phyloP scores from a whole-genome alignment of 2,113 vertebrate species.

The Ginglymostoma cirratum region DNA sequence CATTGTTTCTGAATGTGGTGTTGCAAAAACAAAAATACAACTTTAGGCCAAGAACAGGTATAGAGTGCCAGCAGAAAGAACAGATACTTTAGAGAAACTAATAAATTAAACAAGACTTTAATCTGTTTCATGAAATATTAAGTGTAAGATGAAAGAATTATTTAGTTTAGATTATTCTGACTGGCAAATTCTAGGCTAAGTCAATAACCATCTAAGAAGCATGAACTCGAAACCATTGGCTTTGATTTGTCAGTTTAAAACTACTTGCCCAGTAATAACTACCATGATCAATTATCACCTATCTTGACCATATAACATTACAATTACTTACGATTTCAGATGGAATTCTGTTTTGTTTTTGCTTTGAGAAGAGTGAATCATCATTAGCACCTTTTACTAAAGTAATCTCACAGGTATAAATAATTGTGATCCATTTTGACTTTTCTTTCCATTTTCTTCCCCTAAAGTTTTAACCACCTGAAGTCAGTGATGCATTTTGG shows the following conservation, averaged over 20 bases:
- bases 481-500: neutral
- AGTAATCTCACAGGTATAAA: neutral
- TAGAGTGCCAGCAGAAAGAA: neutral
- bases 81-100: neutral
- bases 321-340: neutral
- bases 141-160: neutral
- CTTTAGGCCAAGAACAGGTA: neutral
- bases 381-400: neutral
- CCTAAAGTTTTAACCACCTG: neutral
- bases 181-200: neutral
- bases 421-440: neutral
- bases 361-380: neutral
- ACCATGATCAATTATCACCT: neutral
- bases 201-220: neutral
- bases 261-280: neutral
- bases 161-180: neutral
- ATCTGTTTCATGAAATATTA: neutral
- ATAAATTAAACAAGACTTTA: neutral
- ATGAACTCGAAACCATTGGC: neutral
- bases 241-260: neutral
- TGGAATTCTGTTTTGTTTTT: neutral
- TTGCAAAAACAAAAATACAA: neutral
- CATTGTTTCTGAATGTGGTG: neutral
- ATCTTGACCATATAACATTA: neutral
- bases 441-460: neutral